Evolutionary conservation across 2,797 vertebrate genomes (phyloP), one percentile per base, ranked within the genome.

Genomic region (Oophaga sylvatica): DNA sequence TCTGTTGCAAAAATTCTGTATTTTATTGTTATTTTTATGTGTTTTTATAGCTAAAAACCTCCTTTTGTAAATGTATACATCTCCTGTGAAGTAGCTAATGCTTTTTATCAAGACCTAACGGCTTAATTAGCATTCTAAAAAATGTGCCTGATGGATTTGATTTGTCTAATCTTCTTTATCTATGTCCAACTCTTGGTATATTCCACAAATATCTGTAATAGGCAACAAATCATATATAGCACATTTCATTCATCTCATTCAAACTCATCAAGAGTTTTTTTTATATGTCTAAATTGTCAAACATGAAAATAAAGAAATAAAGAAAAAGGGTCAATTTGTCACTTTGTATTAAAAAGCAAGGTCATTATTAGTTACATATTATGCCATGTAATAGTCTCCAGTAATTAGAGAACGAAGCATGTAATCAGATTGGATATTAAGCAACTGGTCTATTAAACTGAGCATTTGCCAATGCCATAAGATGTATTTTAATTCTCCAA

Each of bases 351-450:
- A 7, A 56, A 60, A 60, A 11, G 26, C 29, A 35, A 35, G 57
- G 17, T 80, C 78, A 80, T 13, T 22, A 80, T 80, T 20, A 31
- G 10, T 6, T 7, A 77, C 13, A 16, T 1, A 13, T 16, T 68
- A 22, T 13, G 45, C 45, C 20, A 53, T 53, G 22, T 76, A 76
- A 76, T 73, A 48, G 76, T 56, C 22, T 29, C 53, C 15, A 57
- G 56, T 78, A 29, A 78, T 80, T 62, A 80, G 45, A 53, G 75
- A 8, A 60, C 31, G 59, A 80, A 20, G 56, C 26, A 80, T 62
- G 29, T 20, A 67, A 67, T 81, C 26, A 20, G 45, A 62, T 68
- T 70, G 80, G 63, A n/a, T 70, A 56, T 17, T 68, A 7, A 31
- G 76, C 26, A 31, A 31, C 4, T 22, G 78, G 31, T 62, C 26